Evolutionary conservation across 2,113 vertebrate species (phyloP).

Genomic region (Hyperopisus bebe): DNA sequence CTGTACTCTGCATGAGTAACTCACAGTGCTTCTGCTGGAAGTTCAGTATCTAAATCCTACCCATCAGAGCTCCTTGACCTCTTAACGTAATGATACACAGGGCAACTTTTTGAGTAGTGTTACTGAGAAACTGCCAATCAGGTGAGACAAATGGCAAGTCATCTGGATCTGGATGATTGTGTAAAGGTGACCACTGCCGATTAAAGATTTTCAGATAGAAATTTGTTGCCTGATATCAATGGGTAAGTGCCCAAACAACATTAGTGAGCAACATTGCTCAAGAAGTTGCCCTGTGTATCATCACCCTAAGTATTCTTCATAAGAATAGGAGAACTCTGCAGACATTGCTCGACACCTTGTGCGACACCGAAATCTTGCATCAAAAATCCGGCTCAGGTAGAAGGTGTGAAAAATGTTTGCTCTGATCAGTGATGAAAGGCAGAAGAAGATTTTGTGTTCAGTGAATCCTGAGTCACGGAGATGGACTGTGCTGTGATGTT

Average conservation of each 20-base stretch:
- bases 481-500: not conserved
- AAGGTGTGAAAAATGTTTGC: constrained; percentile 2
- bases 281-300: not conserved
- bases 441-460: not conserved
- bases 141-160: not conserved
- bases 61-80: not conserved
- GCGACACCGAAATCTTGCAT: constrained; percentile 45
- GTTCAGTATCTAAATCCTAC: constrained; percentile 1
- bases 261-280: not conserved
- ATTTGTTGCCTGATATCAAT: not conserved
- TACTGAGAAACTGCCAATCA: not conserved
- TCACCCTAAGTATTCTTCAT: constrained; percentile 3
- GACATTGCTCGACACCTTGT: constrained; percentile 37
- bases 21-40: not conserved
- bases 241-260: not conserved
- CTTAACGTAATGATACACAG: not conserved
- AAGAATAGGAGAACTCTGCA: constrained; percentile 26
- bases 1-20: not conserved
- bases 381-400: constrained; percentile 37
- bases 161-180: not conserved
- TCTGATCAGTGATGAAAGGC: not conserved
- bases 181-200: not conserved
- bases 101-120: not conserved
- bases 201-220: not conserved
- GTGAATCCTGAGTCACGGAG: not conserved